phyloP scores from a whole-genome alignment of 2,113 vertebrate species.

The Ranitomeya imitator region DNA sequence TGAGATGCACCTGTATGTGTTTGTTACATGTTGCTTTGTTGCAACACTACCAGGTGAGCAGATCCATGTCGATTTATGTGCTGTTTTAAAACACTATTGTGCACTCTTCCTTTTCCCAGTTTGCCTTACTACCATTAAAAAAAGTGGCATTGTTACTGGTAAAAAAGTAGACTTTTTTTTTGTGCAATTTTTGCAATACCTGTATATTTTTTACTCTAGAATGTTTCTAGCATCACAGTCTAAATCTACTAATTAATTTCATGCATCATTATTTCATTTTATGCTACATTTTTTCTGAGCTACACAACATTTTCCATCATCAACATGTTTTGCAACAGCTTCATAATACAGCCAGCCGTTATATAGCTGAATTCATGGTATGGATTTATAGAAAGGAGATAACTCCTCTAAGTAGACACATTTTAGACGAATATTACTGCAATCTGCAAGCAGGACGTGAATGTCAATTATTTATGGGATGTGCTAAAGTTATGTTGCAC shows the following conservation, averaged over 20 bases:
- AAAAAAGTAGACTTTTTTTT: not conserved
- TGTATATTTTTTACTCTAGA: not conserved
- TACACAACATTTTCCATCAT: not conserved
- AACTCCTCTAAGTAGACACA: conserved; percentile 39
- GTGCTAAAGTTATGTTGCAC: conserved; percentile 48
- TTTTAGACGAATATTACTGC: conserved; percentile 43
- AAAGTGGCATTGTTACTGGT: not conserved
- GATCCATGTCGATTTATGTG: too few species aligned
- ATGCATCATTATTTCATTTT: not conserved
- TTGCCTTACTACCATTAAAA: too few species aligned
- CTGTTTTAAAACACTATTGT: too few species aligned
- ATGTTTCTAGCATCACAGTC: not conserved
- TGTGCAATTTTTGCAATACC: not conserved
- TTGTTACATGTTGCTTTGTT: too few species aligned
- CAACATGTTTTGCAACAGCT: conserved; percentile 2
- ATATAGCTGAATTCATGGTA: conserved; percentile 19
- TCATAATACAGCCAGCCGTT: not conserved
- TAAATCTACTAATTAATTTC: not conserved
- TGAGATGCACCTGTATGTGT: too few species aligned
- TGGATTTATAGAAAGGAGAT: conserved; percentile 16
- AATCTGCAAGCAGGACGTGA: conserved; percentile 42
- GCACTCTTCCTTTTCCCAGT: too few species aligned
- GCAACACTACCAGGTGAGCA: too few species aligned
- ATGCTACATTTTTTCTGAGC: not conserved
- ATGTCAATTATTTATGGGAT: conserved; percentile 55